Evolutionary conservation across 92 coral and sea anemone species (phyloP).

Genomic region (Porites lobata): DNA sequence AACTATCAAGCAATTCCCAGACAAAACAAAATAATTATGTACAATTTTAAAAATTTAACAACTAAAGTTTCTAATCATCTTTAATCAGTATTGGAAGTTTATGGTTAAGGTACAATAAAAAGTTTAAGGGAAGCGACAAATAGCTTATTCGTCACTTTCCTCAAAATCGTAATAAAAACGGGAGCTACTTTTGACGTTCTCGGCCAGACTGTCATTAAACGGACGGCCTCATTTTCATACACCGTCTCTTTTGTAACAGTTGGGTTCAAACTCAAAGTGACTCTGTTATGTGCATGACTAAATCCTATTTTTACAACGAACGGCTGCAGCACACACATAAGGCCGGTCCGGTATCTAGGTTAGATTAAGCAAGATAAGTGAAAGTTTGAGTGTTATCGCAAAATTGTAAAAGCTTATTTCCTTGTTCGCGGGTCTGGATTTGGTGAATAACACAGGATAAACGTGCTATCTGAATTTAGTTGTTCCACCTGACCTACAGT

Average conservation of each 20-base stretch:
- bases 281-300: background rate
- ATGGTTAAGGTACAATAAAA: no score
- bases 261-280: no score
- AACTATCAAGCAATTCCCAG: background rate
- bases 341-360: background rate
- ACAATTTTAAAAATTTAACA: no score
- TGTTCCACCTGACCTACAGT: background rate
- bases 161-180: no score
- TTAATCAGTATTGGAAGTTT: no score
- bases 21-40: background rate
- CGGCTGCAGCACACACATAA: background rate
- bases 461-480: background rate
- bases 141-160: no score
- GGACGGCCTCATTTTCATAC: no score
- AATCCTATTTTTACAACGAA: constrained; percentile 8
- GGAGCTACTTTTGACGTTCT: no score
- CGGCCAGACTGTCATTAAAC: no score
- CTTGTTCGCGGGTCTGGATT: background rate
- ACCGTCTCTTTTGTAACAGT: no score
- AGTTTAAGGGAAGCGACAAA: no score
- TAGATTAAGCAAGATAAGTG: background rate
- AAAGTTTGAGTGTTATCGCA: background rate
- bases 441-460: background rate
- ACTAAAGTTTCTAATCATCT: no score
- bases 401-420: background rate